Conservation (phyloP, 2,888 invertebrate species). For the Thyatira batis region DNA sequence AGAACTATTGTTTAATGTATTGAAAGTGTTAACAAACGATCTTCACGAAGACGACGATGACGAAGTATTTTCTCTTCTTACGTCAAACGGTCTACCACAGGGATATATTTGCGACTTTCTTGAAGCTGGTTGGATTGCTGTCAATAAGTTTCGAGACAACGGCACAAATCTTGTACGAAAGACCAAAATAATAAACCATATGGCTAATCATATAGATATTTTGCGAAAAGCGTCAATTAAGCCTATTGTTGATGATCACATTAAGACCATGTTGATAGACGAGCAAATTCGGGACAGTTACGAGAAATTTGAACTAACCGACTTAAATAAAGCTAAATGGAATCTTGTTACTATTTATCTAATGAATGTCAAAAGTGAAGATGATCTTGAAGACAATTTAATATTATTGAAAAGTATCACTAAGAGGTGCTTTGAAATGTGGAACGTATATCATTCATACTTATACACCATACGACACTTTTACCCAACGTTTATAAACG, state of each 20-base stretch:
- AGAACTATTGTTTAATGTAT: constrained; percentile 37
- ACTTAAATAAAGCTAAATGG: constrained; percentile 38
- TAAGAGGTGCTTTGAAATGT: constrained; percentile 24
- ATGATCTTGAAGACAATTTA: constrained; percentile 20
- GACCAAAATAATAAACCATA: constrained; percentile 26
- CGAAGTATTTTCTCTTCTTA: constrained; percentile 37
- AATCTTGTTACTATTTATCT: constrained; percentile 30
- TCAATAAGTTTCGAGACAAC: constrained; percentile 40
- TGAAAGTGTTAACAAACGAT: constrained; percentile 41
- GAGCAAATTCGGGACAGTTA: constrained; percentile 15
- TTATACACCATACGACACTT: constrained; percentile 20
- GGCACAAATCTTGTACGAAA: constrained; percentile 29
- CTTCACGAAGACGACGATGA: constrained; percentile 50
- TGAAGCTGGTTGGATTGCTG: constrained; percentile 40
- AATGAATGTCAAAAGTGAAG: constrained; percentile 17
- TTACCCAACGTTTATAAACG: constrained; percentile 23
- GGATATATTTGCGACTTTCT: constrained; percentile 33
- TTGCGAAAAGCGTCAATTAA: constrained; percentile 36
- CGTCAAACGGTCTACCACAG: constrained; percentile 29
- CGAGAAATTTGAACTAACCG: constrained; percentile 8
- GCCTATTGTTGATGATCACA: constrained; percentile 39
- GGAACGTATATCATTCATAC: constrained; percentile 20
- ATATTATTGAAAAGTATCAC: constrained; percentile 27
- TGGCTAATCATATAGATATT: constrained; percentile 26
- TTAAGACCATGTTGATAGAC: constrained; percentile 28